Conservation (phyloP, 2,797 vertebrate genomes). For the Sebastes dallii region DNA sequence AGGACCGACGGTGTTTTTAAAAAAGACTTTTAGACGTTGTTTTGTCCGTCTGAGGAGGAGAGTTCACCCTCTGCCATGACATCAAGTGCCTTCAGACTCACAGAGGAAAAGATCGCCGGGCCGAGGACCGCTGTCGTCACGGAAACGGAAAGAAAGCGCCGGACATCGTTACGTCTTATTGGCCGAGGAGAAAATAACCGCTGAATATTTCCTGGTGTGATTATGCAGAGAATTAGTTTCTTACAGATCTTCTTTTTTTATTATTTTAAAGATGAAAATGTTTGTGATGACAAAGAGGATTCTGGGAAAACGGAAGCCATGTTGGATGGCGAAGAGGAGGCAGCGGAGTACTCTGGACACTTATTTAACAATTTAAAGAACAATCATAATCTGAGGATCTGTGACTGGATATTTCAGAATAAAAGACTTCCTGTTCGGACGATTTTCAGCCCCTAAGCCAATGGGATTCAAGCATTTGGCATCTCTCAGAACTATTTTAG, state of each 20-base stretch:
- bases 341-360: neutral
- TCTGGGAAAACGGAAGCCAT: constrained; percentile 29
- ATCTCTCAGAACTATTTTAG: constrained; percentile 46
- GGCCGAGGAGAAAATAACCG: neutral
- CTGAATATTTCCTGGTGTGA: neutral
- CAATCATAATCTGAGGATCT: neutral
- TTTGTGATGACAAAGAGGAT: constrained; percentile 2
- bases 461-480: constrained; percentile 4
- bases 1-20: neutral
- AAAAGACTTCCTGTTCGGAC: constrained; percentile 29
- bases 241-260: neutral
- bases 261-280: neutral
- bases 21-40: constrained; percentile 9
- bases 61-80: constrained; percentile 51
- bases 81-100: constrained; percentile 74
- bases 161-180: neutral
- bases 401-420: constrained; percentile 29
- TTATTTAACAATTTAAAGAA: neutral
- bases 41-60: neutral
- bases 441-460: constrained; percentile 1
- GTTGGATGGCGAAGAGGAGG: neutral
- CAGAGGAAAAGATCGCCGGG: neutral
- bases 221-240: constrained; percentile 50
- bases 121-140: neutral
- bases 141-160: neutral